These are phyloP conservation scores for Argyresthia albistria DNA, from an alignment of 2,888 invertebrate genomes.

Conservation along the genomic window DNA sequence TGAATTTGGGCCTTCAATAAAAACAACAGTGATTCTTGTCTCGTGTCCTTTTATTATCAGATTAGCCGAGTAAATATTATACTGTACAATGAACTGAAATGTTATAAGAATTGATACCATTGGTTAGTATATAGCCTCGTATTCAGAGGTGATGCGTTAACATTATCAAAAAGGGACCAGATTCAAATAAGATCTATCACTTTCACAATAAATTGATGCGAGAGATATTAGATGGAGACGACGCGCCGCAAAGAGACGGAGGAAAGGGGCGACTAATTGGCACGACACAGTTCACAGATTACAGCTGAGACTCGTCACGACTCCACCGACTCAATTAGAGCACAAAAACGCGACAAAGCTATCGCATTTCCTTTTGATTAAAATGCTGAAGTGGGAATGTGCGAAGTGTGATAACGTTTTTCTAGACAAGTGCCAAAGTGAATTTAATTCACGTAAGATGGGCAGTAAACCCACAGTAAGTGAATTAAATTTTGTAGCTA, in stretches of 20 bases:
- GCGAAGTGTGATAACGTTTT: neutral
- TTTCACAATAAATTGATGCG: neutral
- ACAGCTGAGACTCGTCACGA: slow-evolving; percentile 13
- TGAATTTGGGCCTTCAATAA: too few relatives aligned
- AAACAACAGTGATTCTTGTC: too few relatives aligned
- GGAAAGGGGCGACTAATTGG: slow-evolving; percentile 26
- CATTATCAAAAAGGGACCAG: neutral
- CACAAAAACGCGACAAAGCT: slow-evolving; percentile 16
- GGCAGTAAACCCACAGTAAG: too few relatives aligned
- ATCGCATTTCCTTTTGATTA: slow-evolving; percentile 10
- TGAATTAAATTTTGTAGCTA: neutral
- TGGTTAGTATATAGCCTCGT: too few relatives aligned
- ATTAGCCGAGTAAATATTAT: too few relatives aligned
- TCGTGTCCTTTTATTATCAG: too few relatives aligned
- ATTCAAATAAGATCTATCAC: neutral
- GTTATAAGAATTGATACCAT: too few relatives aligned
- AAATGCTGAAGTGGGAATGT: neutral
- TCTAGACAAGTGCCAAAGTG: neutral
- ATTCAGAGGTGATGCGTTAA: too few relatives aligned
- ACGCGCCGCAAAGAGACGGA: neutral
- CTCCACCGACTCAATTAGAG: slow-evolving; percentile 19
- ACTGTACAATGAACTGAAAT: too few relatives aligned
- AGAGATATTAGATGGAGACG: neutral
- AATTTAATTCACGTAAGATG: too few relatives aligned
- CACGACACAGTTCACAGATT: slow-evolving; percentile 19